Percentiles rank a stretch among this genome's conserved stretches.
Conservation (phyloP, 2,888 invertebrate species). For the Eristalis tenax region DNA sequence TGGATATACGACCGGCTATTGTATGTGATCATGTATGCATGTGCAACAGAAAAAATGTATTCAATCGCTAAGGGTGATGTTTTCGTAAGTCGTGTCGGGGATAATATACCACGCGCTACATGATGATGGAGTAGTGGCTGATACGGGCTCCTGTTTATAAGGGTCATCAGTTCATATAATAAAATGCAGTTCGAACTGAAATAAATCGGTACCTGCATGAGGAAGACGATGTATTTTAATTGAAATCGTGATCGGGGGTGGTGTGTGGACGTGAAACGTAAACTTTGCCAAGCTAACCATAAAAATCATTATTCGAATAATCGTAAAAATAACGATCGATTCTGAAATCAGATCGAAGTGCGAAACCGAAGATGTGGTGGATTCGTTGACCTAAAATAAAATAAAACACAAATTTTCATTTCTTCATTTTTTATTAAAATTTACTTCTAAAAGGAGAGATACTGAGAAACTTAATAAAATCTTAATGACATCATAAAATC, state of each 20-base stretch:
- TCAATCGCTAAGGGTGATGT: slow-evolving; percentile 2
- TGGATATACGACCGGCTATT: slow-evolving; percentile 1
- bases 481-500: slow-evolving; percentile 38
- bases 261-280: background rate
- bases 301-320: background rate
- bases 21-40: background rate
- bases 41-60: slow-evolving; percentile 4
- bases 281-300: background rate
- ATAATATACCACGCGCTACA: slow-evolving; percentile 50
- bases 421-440: slow-evolving; percentile 6
- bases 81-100: slow-evolving; percentile 15
- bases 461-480: slow-evolving; percentile 17
- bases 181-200: slow-evolving; percentile 43
- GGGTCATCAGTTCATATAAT: slow-evolving; percentile 39
- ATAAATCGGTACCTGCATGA: slow-evolving; percentile 64
- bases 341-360: background rate
- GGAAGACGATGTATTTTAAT: slow-evolving; percentile 31
- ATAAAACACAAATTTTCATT: background rate
- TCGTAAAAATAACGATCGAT: background rate
- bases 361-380: background rate
- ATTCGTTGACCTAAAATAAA: slow-evolving; percentile 42
- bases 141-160: slow-evolving; percentile 57
- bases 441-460: slow-evolving; percentile 11
- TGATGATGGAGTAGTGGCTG: slow-evolving; percentile 10
- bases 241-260: slow-evolving; percentile 48